A percentile compares a stretch with the other conserved stretches of the same genome.
phyloP scores from a whole-genome alignment of 2,797 vertebrate genomes.

The Sebastes hopkinsi region DNA sequence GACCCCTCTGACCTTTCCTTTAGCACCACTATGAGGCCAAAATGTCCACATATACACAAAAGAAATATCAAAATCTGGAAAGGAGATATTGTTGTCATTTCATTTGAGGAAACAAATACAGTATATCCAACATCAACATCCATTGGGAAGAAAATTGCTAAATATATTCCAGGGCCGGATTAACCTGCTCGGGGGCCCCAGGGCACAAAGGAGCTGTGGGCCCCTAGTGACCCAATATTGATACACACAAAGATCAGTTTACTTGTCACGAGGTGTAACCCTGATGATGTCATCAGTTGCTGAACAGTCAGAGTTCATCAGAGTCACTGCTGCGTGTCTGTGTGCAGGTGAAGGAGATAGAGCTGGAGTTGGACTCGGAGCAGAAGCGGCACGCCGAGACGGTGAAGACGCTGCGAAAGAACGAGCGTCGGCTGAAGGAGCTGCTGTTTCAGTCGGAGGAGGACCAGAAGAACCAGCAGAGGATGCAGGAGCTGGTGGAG shows the following conservation, averaged over 20 bases:
- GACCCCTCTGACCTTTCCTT: not conserved
- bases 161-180: not conserved
- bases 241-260: not conserved
- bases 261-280: not conserved
- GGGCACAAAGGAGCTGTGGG: not conserved
- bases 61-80: not conserved
- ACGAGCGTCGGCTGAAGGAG: constrained; percentile 86
- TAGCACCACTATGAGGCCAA: not conserved
- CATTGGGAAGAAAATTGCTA: not conserved
- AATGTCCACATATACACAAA: not conserved
- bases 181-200: not conserved
- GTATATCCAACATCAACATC: not conserved
- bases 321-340: not conserved
- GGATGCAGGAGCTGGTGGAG: constrained; percentile 88
- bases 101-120: not conserved
- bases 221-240: not conserved
- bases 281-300: not conserved
- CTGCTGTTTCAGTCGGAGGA: constrained; percentile 87
- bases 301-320: not conserved
- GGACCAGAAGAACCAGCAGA: constrained; percentile 87
- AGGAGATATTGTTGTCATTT: not conserved
- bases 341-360: constrained; percentile 84
- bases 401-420: constrained; percentile 86
- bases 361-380: constrained; percentile 84
- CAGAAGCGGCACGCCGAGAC: constrained; percentile 84